phyloP scores from a whole-genome alignment of 2,113 vertebrate genomes.

The Conger conger region DNA sequence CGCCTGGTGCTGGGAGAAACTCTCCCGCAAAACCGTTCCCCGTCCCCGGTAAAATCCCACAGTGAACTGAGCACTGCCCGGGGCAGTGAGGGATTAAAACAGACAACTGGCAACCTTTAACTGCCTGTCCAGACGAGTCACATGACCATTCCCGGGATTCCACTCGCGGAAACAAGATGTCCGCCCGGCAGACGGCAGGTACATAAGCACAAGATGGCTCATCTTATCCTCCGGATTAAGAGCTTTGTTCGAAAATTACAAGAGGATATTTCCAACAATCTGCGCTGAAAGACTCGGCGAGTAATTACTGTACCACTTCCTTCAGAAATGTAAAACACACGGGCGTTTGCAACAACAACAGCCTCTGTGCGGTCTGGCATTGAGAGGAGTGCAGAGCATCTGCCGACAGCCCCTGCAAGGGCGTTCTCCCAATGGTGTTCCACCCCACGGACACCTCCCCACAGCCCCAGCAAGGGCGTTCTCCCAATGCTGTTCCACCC shows the following conservation, averaged over 20 bases:
- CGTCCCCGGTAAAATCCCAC: not conserved
- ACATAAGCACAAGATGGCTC: not conserved
- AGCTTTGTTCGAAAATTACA: not conserved
- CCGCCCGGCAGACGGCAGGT: not conserved
- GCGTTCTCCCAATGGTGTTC: not conserved
- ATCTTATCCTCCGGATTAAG: not conserved
- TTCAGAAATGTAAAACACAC: not conserved
- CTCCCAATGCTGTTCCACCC: not conserved
- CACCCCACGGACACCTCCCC: not conserved
- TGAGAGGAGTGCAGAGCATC: too few species aligned
- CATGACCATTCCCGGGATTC: not conserved
- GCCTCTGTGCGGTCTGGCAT: too few species aligned
- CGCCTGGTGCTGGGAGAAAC: not conserved
- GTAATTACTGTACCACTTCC: not conserved
- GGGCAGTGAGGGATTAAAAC: conserved; percentile 46
- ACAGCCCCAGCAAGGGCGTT: not conserved
- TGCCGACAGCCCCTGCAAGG: conserved; percentile 31
- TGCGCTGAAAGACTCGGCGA: not conserved
- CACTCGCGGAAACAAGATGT: not conserved
- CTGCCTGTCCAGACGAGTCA: not conserved
- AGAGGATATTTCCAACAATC: not conserved
- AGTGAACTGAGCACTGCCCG: conserved; percentile 39
- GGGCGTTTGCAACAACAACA: not conserved
- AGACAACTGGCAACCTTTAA: conserved; percentile 1
- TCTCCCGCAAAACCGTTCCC: not conserved